A percentile compares a stretch with the other conserved stretches of the same genome.
Conservation (phyloP, 2,888 invertebrate genomes). For the Catocala sponsa region DNA sequence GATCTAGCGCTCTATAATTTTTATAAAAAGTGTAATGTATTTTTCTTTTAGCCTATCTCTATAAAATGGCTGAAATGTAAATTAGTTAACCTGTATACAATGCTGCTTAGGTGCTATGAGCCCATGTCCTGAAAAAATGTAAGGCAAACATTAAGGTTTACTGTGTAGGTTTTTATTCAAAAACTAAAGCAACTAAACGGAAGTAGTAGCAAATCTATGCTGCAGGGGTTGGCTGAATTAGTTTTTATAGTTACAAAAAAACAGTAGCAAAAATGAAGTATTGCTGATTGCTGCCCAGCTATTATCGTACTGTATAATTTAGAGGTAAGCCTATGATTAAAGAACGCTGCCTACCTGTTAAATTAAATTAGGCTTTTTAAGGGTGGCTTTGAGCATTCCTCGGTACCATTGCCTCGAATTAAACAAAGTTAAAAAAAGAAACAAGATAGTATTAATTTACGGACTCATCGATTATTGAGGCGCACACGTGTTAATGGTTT, state of each 20-base stretch:
- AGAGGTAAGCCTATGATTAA: conserved; percentile 85
- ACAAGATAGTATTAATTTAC: conserved; percentile 77
- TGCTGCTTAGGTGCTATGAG: too few species aligned
- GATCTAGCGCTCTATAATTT: conserved; percentile 77
- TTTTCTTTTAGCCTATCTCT: conserved; percentile 39
- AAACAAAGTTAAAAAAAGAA: conserved; percentile 70
- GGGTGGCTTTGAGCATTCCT: conserved; percentile 79
- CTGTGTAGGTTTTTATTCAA: conserved; percentile 14
- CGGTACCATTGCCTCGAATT: conserved; percentile 65
- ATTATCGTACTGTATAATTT: conserved; percentile 85
- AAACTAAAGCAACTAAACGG: conserved; percentile 44
- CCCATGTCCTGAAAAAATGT: too few species aligned
- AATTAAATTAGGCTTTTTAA: conserved; percentile 88
- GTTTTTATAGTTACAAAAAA: conserved; percentile 76
- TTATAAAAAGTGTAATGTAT: conserved; percentile 59
- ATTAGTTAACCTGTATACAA: background rate
- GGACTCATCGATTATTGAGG: conserved; percentile 77
- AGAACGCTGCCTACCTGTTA: conserved; percentile 86
- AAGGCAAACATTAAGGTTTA: background rate
- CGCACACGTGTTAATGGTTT: conserved; percentile 80
- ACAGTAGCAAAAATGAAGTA: conserved; percentile 85
- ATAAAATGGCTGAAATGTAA: conserved; percentile 15
- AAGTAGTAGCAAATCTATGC: conserved; percentile 59
- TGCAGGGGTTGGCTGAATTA: conserved; percentile 52
- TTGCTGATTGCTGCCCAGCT: conserved; percentile 85